phyloP scores from a whole-genome alignment of 2,888 invertebrate genomes.

The Agapostemon virescens region DNA sequence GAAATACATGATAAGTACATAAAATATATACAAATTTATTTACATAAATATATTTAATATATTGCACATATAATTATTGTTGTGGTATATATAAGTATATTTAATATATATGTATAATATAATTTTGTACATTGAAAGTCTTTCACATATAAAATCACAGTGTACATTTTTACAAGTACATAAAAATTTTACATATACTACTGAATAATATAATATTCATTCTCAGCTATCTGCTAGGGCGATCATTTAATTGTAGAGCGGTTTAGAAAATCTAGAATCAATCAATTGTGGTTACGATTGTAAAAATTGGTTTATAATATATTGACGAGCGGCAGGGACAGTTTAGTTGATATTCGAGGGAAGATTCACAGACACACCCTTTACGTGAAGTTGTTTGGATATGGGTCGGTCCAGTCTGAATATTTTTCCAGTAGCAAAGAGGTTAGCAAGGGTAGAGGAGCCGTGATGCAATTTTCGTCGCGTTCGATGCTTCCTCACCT shows the following conservation, averaged over 20 bases:
- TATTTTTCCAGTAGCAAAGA: constrained; percentile 56
- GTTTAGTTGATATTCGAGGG: background rate
- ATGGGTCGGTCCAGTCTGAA: constrained; percentile 60
- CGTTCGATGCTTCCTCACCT: constrained; percentile 47
- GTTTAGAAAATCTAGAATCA: background rate
- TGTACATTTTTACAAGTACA: too few species aligned
- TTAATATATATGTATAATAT: too few species aligned
- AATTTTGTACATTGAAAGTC: too few species aligned
- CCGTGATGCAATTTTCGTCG: constrained; percentile 66
- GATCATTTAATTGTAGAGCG: background rate
- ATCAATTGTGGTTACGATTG: background rate
- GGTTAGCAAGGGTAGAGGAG: constrained; percentile 31
- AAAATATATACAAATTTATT: too few species aligned
- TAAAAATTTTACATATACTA: too few species aligned
- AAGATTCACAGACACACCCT: constrained; percentile 20
- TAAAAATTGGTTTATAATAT: background rate
- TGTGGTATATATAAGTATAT: too few species aligned
- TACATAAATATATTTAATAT: too few species aligned
- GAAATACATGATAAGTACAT: too few species aligned
- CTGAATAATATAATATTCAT: background rate
- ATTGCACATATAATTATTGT: too few species aligned
- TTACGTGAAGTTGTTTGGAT: constrained; percentile 26
- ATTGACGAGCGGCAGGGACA: background rate
- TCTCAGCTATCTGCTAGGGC: background rate
- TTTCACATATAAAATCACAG: too few species aligned